Evolutionary conservation across 2,888 invertebrate genomes (phyloP).

Genomic region (Ectemnius cavifrons): DNA sequence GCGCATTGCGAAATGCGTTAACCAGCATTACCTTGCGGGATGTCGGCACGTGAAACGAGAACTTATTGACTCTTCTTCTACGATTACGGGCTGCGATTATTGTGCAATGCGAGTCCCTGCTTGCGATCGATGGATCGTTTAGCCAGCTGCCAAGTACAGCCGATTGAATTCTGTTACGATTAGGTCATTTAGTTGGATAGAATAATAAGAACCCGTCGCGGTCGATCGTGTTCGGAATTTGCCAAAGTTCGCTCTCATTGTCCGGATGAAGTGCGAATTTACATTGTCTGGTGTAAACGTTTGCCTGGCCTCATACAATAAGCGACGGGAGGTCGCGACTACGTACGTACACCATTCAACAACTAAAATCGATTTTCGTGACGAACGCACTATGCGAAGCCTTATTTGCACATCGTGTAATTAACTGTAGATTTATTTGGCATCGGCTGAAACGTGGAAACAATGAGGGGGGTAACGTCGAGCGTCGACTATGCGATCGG

Average conservation of each 20-base stretch:
- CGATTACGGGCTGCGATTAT: too few relatives aligned
- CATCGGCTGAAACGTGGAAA: conserved; percentile 3
- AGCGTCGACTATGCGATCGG: not conserved
- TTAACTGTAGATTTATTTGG: conserved; percentile 35
- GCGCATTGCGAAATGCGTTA: conserved; percentile 42
- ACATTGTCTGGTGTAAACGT: conserved; percentile 1
- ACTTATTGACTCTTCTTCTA: conserved; percentile 23
- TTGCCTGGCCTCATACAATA: conserved; percentile 1
- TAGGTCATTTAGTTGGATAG: not conserved
- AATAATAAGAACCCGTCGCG: not conserved
- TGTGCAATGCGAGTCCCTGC: too few relatives aligned
- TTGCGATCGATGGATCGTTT: too few relatives aligned
- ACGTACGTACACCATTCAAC: not conserved
- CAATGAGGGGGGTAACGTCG: not conserved
- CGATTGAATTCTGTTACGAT: too few relatives aligned
- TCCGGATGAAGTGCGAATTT: not conserved
- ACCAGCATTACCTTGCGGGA: conserved; percentile 32
- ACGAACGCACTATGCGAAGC: not conserved
- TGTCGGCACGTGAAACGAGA: conserved; percentile 37
- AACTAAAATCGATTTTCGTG: not conserved
- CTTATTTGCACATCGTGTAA: conserved; percentile 23
- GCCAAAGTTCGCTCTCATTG: not conserved
- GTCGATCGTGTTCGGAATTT: not conserved
- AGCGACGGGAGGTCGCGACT: not conserved
- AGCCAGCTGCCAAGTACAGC: too few relatives aligned